Conservation (phyloP, 1,140 invertebrate species). For the Intoshia linei region DNA sequence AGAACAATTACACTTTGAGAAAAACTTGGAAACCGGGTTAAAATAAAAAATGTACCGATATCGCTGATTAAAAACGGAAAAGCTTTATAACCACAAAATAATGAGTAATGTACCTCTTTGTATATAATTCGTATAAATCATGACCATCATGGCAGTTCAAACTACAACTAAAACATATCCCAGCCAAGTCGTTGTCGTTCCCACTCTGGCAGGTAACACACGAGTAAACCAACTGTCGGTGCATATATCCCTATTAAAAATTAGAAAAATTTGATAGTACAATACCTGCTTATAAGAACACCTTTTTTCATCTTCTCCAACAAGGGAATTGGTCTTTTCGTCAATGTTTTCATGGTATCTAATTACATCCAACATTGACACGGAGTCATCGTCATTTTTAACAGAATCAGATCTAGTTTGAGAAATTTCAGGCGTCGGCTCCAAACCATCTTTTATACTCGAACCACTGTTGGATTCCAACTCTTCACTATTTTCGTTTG, state of each 20-base stretch:
- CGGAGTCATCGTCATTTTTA: too few relatives aligned
- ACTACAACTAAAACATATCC: conserved; percentile 66
- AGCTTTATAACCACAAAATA: neutral
- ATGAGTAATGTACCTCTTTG: conserved; percentile 34
- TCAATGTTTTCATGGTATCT: too few relatives aligned
- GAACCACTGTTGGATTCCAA: too few relatives aligned
- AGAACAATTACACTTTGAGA: neutral
- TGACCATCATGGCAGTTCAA: conserved; percentile 76
- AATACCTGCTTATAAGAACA: too few relatives aligned
- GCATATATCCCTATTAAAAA: conserved; percentile 47
- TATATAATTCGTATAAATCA: conserved; percentile 73
- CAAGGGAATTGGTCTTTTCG: too few relatives aligned
- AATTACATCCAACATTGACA: too few relatives aligned
- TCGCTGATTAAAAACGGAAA: neutral
- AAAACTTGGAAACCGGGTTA: neutral
- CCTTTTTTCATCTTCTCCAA: too few relatives aligned
- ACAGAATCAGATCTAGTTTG: too few relatives aligned
- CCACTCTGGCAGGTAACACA: conserved; percentile 47
- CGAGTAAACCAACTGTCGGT: conserved; percentile 65
- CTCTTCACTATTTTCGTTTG: too few relatives aligned
- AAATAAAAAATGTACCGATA: too few relatives aligned
- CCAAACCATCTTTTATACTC: too few relatives aligned
- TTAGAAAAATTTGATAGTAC: conserved; percentile 4
- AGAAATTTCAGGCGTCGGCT: too few relatives aligned
- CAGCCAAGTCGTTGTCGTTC: conserved; percentile 31